Base-by-base conservation (phyloP, 2,888 invertebrate genomes). In the Tetranychus piercei region DNA sequence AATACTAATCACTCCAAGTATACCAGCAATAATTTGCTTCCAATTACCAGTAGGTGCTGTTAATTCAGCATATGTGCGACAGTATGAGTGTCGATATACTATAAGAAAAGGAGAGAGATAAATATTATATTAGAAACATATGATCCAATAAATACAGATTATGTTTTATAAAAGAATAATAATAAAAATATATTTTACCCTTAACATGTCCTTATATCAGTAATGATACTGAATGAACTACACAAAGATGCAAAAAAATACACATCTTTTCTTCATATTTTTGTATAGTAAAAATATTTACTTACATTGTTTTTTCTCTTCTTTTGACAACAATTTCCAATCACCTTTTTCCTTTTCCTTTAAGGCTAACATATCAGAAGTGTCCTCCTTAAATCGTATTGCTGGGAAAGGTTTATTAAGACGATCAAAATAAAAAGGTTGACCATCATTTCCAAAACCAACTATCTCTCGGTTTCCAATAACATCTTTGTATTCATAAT, bases 51-150 rank as follows among this genome's bases (percentile, higher is more conserved):
- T 88, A 34, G 91, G 90, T 0, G 93, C 91, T 77, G 88, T 85
- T 84, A 94, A 88, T 85, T 99, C 99, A 0, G 90, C 85, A 81
- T 90, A 92, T 18, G 97, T 99, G 83, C 92, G 91, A 81, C 95
- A 89, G 85, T 91, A 99, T 78, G 91, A 90, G 1, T 91, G 88
- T 77, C 97, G 87, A 86, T 99, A 99, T 70, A 97, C 84, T 85
- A 79, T 71, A 79, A 75, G 72, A 44, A 75, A 69, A 65, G 8
- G 72, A 74, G n/a, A 67, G 23, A 71, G 75, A 73, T 44, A 74
- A 73, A 73, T 45, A 23, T 0, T 34, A 4, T 3, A 34, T 34
- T 34, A 34, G 72, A 55, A 73, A 73, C 66, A 67, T 23, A 72
- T 74, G 71, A 71, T 15, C 55, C 55, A 7, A 55, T 15, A 55